Evolutionary conservation across 2,113 vertebrate species (phyloP), one percentile per base, ranked within the genome.

Genomic region (Ammodramus savannarum): DNA sequence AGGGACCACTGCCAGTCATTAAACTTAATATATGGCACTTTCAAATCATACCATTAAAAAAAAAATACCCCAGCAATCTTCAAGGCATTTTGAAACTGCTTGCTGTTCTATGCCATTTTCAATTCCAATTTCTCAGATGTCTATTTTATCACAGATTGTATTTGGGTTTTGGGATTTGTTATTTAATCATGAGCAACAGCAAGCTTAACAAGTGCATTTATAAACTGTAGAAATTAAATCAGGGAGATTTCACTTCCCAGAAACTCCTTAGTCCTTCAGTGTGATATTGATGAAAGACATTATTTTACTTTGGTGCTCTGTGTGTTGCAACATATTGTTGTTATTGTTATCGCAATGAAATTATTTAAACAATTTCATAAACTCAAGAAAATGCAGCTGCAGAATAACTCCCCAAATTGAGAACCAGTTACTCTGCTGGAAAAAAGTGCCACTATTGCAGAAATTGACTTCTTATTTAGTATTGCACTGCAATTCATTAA

Each of bases 161-260:
- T 89, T 92, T 92, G 43, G 52, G 66, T 29, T 94, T 89, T 14
- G 85, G 78, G 67, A 78, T 68, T 83, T 93, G 39, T 96, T 85
- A 68, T 87, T 95, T 79, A 85, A 89, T 82, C n/a, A 34, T n/a
- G 58, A 76, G 36, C 75, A 94, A 76, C 48, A 91, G 51, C 32
- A 49, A 87, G 44, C n/a, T 85, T 49, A 95, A 61, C n/a, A 87
- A 95, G 44, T 48, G 44, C 3, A 1, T 65, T 65, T 65, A 26
- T 62, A 49, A 54, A 79, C 54, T 76, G 14, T 29, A 65, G 71
- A 83, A 93, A 87, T 96, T 76, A 63, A 77, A 77, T 87, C 27
- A 19, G 46, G 20, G 19, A 85, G 11, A 69, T 59, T 74, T 94
- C 13, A 29, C 23, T 95, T 89, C 75, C 38, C 43, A 62, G 58